Evolutionary conservation across 2,113 vertebrate genomes (phyloP), one percentile per base, ranked within the genome.

Genomic region (Tetrao urogallus): DNA sequence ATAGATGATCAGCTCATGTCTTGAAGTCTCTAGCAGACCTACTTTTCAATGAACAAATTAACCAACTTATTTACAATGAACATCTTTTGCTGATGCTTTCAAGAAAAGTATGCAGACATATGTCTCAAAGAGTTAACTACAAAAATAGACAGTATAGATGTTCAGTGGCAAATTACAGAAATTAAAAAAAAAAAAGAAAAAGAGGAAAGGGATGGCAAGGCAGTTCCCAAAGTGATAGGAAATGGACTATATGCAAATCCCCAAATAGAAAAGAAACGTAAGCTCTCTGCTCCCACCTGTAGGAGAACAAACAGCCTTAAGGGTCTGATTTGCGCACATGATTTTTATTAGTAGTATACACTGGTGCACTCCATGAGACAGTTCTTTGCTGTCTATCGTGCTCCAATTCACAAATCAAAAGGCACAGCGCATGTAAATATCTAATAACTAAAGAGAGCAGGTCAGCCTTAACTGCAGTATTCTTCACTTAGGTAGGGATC

Each of bases 211-310:
- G 43, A 34, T 27, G 32, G 34, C n/a, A 80, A 70, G 5, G 24
- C 19, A 76, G 1, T 0, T 3, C 56, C 58, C 64, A 69, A 93
- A 87, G 42, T 42, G 13, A 52, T 2, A 13, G 67, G 34, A 93
- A 78, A 57, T 25, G 8, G n/a, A 56, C 6, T 16, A 6, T 7
- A 34, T 47, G 24, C 38, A 71, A 87, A 11, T 19, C 91, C 81
- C 74, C 72, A 57, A 87, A 27, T 6, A 61, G 22, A 48, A 57
- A 38, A 75, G 36, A 18, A 89, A 84, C 21, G 60, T 58, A 57
- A 94, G 81, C 84, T 93, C 92, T 95, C 90, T 96, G 91, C 89
- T 89, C 87, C 91, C 84, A 87, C 71, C 94, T 87, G 36, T 94
- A 89, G 94, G 91, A 81, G 38, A 66, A 89, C 73, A 89, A 82